phyloP scores from a whole-genome alignment of 2,888 invertebrate species.

The Fabriciana adippe region DNA sequence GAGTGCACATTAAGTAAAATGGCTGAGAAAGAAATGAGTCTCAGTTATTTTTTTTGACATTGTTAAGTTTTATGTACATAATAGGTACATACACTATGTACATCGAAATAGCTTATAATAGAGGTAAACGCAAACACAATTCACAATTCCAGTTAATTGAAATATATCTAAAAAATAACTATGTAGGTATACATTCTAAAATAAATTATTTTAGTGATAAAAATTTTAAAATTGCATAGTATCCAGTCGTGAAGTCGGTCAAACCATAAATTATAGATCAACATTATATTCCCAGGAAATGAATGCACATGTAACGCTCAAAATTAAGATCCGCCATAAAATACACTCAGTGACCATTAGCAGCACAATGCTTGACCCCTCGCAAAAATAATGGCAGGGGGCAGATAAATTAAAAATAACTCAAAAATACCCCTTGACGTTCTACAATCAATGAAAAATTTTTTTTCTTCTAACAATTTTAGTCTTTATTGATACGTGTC shows the following conservation, averaged over 20 bases:
- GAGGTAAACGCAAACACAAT: no score
- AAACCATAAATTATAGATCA: conserved; percentile 25
- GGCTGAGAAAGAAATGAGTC: no score
- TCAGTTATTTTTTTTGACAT: no score
- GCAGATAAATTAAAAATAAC: conserved; percentile 81
- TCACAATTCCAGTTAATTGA: no score
- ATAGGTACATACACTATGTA: no score
- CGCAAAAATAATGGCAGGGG: conserved; percentile 76
- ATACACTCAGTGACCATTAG: conserved; percentile 63
- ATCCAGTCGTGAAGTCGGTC: conserved; percentile 2
- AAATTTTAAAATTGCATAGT: not conserved
- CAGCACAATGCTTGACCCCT: conserved; percentile 70
- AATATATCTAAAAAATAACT: no score
- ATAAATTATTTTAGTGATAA: not conserved
- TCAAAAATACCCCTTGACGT: conserved; percentile 78
- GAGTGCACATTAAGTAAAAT: no score
- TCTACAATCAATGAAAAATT: conserved; percentile 10
- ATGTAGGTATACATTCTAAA: no score
- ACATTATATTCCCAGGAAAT: conserved; percentile 36
- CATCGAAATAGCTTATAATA: no score
- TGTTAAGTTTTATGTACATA: no score
- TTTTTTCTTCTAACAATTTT: not conserved
- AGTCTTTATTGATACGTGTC: not conserved
- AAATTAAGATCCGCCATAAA: conserved; percentile 68
- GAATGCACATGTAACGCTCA: conserved; percentile 43